Evolutionary conservation across 2,113 vertebrate genomes (phyloP).

Genomic region (Romanogobio albipinnatus): DNA sequence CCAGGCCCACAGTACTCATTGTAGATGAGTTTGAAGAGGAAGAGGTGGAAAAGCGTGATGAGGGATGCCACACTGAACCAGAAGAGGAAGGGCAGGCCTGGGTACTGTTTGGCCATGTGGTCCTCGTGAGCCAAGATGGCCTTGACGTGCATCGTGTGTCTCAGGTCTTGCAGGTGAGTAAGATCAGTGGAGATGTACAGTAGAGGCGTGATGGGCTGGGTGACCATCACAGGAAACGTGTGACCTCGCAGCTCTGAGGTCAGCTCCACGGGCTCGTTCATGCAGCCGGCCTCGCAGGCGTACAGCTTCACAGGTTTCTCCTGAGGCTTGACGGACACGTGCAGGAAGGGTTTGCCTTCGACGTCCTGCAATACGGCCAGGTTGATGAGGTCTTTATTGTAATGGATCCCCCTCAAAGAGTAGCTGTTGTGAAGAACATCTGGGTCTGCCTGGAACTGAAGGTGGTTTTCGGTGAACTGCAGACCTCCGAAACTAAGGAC

Average conservation of each 20-base stretch:
- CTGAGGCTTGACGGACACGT: constrained; percentile 88
- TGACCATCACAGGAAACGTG: constrained; percentile 93
- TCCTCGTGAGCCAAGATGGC: constrained; percentile 95
- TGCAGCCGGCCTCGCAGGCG: constrained; percentile 93
- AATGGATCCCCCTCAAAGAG: constrained; percentile 89
- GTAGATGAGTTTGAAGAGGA: constrained; percentile 99
- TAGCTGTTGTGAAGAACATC: constrained; percentile 97
- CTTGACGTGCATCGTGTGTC: constrained; percentile 95
- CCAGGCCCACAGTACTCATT: constrained; percentile 97
- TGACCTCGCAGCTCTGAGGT: constrained; percentile 87
- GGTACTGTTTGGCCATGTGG: constrained; percentile 97
- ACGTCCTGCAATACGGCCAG: constrained; percentile 87
- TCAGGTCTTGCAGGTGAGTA: constrained; percentile 91
- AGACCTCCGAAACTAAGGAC: constrained; percentile 96
- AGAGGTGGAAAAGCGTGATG: constrained; percentile 96
- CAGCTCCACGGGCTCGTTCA: constrained; percentile 93
- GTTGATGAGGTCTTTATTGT: constrained; percentile 90
- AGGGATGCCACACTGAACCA: constrained; percentile 99
- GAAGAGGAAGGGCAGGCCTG: constrained; percentile 94
- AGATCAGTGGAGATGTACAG: constrained; percentile 95
- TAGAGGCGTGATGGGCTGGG: constrained; percentile 92
- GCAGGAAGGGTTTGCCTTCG: constrained; percentile 90
- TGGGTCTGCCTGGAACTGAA: constrained; percentile 96
- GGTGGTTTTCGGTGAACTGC: constrained; percentile 98
- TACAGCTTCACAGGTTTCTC: constrained; percentile 89